phyloP scores from a whole-genome alignment of 1,140 invertebrate species.

The Portunus trituberculatus region DNA sequence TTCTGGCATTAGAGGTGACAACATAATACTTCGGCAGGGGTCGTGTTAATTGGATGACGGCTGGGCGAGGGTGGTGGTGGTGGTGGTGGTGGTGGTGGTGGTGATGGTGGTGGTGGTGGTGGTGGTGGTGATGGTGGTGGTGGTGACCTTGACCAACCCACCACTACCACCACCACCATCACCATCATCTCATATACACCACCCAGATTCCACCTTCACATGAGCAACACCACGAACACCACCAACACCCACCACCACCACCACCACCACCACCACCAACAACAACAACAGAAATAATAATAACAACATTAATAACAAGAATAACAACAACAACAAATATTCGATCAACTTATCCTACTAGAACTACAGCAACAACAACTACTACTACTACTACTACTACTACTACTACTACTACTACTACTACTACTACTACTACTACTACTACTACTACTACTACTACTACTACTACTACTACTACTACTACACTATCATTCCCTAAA shows the following conservation, averaged over 20 bases:
- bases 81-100: not conserved
- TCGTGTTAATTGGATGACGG: not conserved
- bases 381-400: too few relatives aligned
- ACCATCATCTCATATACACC: not conserved
- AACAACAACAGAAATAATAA: too few relatives aligned
- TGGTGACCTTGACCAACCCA: not conserved
- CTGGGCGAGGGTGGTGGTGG: not conserved
- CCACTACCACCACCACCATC: constrained; percentile 14
- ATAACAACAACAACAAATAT: too few relatives aligned
- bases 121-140: not conserved
- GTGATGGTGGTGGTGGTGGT: not conserved
- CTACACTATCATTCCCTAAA: not conserved
- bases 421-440: not conserved
- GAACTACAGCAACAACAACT: too few relatives aligned
- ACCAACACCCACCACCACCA: too few relatives aligned
- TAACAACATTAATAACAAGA: too few relatives aligned
- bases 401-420: constrained; percentile 2
- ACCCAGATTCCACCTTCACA: not conserved
- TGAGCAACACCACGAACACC: not conserved
- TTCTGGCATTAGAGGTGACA: not conserved
- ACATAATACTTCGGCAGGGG: not conserved
- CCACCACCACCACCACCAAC: too few relatives aligned
- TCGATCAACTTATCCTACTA: too few relatives aligned
- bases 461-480: too few relatives aligned
- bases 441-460: too few relatives aligned